phyloP scores from a whole-genome alignment of 2,888 invertebrate species.

The Acleris literana region DNA sequence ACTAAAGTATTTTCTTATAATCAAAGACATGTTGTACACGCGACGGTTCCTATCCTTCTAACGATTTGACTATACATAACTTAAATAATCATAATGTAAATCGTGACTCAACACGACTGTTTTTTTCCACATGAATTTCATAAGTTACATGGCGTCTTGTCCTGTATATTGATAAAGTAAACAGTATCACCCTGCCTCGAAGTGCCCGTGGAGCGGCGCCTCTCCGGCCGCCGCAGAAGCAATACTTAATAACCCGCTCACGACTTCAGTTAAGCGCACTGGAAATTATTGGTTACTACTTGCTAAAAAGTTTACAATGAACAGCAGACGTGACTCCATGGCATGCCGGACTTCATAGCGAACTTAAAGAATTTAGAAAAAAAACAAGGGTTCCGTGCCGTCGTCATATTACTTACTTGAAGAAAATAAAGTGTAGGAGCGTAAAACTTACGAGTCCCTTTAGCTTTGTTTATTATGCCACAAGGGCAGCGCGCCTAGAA shows the following conservation, averaged over 20 bases:
- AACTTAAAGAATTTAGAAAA: neutral
- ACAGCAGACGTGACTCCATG: slow-evolving; percentile 13
- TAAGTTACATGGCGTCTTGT: neutral
- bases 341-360: slow-evolving; percentile 12
- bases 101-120: neutral
- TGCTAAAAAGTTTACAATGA: slow-evolving; percentile 24
- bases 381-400: neutral
- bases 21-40: too few species aligned
- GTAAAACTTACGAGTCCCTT: too few species aligned
- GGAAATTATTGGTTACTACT: slow-evolving; percentile 27
- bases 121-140: neutral
- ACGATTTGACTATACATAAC: too few species aligned
- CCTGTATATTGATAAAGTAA: neutral
- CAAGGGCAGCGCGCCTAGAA: too few species aligned
- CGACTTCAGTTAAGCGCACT: slow-evolving; percentile 16
- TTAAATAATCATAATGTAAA: too few species aligned
- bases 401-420: too few species aligned
- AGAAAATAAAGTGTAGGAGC: too few species aligned
- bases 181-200: slow-evolving; percentile 2
- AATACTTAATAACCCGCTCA: slow-evolving; percentile 22
- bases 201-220: neutral
- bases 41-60: too few species aligned
- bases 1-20: too few species aligned
- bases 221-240: neutral
- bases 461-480: too few species aligned